These are phyloP conservation scores for Xylophagus ater DNA, from an alignment of 2,888 invertebrate species.

Conservation along the genomic window DNA sequence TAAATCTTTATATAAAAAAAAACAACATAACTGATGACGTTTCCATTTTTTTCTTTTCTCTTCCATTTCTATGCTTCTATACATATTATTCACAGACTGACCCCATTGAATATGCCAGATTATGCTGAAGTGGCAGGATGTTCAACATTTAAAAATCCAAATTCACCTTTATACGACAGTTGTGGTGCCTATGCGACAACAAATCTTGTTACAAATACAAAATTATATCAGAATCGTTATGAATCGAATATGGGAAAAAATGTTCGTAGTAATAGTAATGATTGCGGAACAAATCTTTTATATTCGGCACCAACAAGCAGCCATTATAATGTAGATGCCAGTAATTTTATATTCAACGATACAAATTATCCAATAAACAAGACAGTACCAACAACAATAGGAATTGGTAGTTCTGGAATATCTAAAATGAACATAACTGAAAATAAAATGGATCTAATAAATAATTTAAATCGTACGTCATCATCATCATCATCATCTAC, in stretches of 20 bases:
- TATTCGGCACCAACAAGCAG: constrained; percentile 39
- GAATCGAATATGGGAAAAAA: constrained; percentile 16
- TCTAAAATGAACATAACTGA: constrained; percentile 38
- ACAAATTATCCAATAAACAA: constrained; percentile 22
- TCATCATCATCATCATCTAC: constrained; percentile 22
- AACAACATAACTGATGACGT: constrained; percentile 11
- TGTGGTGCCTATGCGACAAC: constrained; percentile 40
- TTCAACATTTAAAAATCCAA: constrained; percentile 39
- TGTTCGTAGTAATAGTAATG: constrained; percentile 1
- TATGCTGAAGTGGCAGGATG: constrained; percentile 39
- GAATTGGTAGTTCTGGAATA: constrained; percentile 11
- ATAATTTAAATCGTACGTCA: constrained; percentile 27
- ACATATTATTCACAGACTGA: constrained; percentile 28
- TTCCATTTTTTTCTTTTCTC: constrained; percentile 18
- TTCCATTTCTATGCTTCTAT: constrained; percentile 11
- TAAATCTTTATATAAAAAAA: no score
- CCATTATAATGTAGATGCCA: constrained; percentile 28
- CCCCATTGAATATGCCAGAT: constrained; percentile 40
- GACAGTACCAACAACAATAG: constrained; percentile 17
- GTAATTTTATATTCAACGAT: constrained; percentile 21
- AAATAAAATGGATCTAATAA: constrained; percentile 35
- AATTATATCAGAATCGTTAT: constrained; percentile 38
- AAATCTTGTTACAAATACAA: constrained; percentile 38
- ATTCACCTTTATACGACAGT: constrained; percentile 34
- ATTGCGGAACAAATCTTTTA: constrained; percentile 32